These are phyloP conservation scores for Alectoris magna DNA, from an alignment of 2,797 vertebrate genomes.

Conservation along the genomic window DNA sequence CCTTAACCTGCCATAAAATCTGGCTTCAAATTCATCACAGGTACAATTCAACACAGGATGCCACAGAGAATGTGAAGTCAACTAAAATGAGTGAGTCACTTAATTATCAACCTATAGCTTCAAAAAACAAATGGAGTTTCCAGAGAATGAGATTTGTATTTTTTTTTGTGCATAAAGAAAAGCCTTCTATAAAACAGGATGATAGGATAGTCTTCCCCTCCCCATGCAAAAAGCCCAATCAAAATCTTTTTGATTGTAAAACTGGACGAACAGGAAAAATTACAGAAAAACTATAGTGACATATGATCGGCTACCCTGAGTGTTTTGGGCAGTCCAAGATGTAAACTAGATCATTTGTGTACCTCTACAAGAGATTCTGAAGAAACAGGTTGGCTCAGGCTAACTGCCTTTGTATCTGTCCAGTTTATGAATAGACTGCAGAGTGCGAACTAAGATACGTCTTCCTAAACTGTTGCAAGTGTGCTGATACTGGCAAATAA, in stretches of 20 bases:
- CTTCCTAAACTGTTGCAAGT: not conserved
- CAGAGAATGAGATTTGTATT: not conserved
- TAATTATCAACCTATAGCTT: not conserved
- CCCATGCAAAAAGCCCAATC: not conserved
- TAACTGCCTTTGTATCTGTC: not conserved
- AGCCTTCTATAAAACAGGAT: not conserved
- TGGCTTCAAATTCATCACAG: not conserved
- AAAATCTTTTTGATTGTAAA: not conserved
- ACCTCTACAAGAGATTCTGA: not conserved
- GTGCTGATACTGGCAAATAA: not conserved
- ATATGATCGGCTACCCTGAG: not conserved
- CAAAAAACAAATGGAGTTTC: not conserved
- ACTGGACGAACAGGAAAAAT: not conserved
- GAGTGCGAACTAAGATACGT: not conserved
- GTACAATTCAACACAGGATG: not conserved
- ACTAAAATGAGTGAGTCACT: not conserved
- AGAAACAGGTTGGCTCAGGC: not conserved
- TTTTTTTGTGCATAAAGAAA: not conserved
- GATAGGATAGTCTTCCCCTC: accelerated
- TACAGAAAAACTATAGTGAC: not conserved
- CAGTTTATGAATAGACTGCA: not conserved
- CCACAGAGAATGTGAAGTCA: not conserved
- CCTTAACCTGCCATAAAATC: not conserved
- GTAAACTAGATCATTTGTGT: not conserved
- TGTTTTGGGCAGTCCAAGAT: not conserved